These are phyloP conservation scores for Tetragonula clypearis DNA, from an alignment of 1,140 invertebrate genomes.

Conservation along the genomic window DNA sequence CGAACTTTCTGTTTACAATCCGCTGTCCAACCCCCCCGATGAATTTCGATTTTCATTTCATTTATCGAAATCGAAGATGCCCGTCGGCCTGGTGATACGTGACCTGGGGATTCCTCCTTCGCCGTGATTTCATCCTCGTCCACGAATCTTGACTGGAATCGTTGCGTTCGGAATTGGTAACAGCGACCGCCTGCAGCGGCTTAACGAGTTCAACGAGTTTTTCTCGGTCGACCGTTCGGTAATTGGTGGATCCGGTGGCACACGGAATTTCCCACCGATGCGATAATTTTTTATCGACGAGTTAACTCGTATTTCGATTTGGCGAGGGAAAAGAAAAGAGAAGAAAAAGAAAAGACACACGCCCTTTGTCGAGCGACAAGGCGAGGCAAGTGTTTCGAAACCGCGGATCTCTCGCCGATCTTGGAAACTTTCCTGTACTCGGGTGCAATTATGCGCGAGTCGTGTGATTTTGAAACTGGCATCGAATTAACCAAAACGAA, in stretches of 20 bases:
- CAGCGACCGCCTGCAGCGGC: slow-evolving; percentile 20
- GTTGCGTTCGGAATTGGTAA: slow-evolving; percentile 36
- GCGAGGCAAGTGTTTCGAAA: too few relatives aligned
- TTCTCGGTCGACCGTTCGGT: slow-evolving; percentile 58
- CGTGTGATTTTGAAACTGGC: too few relatives aligned
- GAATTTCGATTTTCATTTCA: slow-evolving; percentile 14
- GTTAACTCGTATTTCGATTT: slow-evolving; percentile 48
- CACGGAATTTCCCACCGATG: slow-evolving; percentile 40
- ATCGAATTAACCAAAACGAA: too few relatives aligned
- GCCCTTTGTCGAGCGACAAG: too few relatives aligned
- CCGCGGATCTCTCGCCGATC: too few relatives aligned
- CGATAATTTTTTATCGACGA: slow-evolving; percentile 43
- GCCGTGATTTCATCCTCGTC: slow-evolving; percentile 28
- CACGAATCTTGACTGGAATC: slow-evolving; percentile 56
- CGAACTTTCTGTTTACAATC: not conserved
- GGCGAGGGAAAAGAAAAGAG: not conserved
- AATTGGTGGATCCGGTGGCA: slow-evolving; percentile 51
- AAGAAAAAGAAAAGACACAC: not conserved
- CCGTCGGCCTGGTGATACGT: slow-evolving; percentile 16
- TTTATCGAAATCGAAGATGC: slow-evolving; percentile 4
- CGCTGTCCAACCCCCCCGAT: not conserved
- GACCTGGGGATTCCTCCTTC: slow-evolving; percentile 11
- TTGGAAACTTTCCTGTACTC: too few relatives aligned
- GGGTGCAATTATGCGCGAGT: too few relatives aligned
- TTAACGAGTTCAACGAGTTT: slow-evolving; percentile 67